Evolutionary conservation across 2,888 invertebrate species (phyloP).

Genomic region (Tupiocoris notatus): DNA sequence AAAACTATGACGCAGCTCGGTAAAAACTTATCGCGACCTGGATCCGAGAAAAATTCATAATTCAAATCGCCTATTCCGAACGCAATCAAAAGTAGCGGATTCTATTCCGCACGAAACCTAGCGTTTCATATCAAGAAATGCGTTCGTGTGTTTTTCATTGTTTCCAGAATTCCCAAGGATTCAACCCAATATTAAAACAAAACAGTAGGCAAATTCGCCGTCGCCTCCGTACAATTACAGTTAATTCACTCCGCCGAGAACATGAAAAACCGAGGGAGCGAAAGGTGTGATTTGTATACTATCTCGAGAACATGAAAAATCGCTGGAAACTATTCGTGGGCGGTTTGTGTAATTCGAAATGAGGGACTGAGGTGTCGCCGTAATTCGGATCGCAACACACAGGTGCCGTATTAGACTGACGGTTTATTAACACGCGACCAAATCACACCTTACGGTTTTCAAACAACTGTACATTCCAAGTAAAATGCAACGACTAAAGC

Average conservation of each 20-base stretch:
- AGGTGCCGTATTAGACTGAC: not conserved
- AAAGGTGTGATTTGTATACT: not conserved
- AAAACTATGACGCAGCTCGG: not conserved
- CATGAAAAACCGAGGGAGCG: not conserved
- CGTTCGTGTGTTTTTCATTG: not conserved
- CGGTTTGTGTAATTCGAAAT: constrained; percentile 2
- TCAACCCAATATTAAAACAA: not conserved
- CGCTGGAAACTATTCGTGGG: not conserved
- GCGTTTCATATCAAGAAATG: not conserved
- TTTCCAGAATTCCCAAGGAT: not conserved
- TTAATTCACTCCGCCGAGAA: not conserved
- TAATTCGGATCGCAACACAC: constrained; percentile 4
- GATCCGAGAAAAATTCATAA: not conserved
- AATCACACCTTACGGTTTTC: not conserved
- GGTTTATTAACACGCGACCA: constrained; percentile 20
- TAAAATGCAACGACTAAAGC: too few species aligned
- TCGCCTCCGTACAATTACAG: not conserved
- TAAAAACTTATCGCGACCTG: not conserved
- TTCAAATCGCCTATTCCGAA: not conserved
- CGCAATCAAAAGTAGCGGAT: not conserved
- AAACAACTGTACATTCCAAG: too few species aligned
- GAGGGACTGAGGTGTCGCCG: constrained; percentile 8
- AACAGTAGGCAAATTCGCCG: not conserved
- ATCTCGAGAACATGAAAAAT: not conserved
- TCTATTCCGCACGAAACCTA: not conserved